phyloP scores from a whole-genome alignment of 2,888 invertebrate genomes.

The Apoderus coryli region DNA sequence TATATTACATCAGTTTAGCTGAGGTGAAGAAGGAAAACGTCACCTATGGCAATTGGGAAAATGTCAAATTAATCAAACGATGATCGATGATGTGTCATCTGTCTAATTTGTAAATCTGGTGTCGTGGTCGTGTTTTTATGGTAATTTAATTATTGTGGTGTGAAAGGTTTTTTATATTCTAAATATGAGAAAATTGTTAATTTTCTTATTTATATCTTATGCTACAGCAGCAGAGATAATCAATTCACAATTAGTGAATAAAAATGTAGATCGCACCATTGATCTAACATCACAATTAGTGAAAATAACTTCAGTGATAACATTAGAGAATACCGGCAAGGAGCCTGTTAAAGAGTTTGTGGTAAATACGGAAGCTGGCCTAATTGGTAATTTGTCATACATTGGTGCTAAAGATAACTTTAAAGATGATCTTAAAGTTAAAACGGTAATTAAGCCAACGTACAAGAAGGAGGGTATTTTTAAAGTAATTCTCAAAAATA shows the following conservation, averaged over 20 bases:
- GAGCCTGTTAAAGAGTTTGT: slow-evolving; percentile 54
- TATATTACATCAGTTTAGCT: no score
- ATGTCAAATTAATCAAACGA: no score
- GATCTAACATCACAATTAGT: slow-evolving; percentile 83
- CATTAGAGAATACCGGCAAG: slow-evolving; percentile 70
- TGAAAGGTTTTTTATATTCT: no score
- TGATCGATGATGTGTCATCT: no score
- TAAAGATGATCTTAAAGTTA: slow-evolving; percentile 40
- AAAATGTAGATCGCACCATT: slow-evolving; percentile 73
- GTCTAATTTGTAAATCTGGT: no score
- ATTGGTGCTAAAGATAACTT: slow-evolving; percentile 52
- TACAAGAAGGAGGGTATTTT: slow-evolving; percentile 15
- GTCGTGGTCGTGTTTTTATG: no score
- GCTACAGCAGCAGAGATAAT: slow-evolving; percentile 23
- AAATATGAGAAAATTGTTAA: slow-evolving; percentile 16
- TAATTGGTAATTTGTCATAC: slow-evolving; percentile 53
- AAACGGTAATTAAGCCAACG: slow-evolving; percentile 31
- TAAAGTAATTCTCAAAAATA: slow-evolving; percentile 39
- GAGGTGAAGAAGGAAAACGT: no score
- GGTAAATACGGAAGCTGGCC: slow-evolving; percentile 50
- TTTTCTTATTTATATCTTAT: slow-evolving; percentile 15
- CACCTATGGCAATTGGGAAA: no score
- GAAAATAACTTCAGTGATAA: slow-evolving; percentile 65
- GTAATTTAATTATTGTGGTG: no score
- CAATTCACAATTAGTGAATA: slow-evolving; percentile 47